Percentiles rank a stretch among this genome's conserved stretches.
These are phyloP conservation scores for Aulostomus chinensis DNA, from an alignment of 2,797 vertebrate genomes.

Conservation along the genomic window DNA sequence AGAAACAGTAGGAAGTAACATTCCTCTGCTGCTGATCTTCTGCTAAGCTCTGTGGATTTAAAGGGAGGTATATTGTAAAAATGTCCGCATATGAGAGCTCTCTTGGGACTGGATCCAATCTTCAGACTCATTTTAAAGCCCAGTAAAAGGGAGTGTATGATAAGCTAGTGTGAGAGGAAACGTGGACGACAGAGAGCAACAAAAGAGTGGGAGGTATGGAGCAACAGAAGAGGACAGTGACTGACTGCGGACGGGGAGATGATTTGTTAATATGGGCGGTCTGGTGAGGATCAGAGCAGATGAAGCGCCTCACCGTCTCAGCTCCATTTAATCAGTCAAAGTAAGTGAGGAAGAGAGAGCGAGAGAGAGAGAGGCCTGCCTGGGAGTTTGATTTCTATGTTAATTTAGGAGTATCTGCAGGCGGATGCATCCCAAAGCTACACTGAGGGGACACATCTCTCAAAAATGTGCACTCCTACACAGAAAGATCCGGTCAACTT, in stretches of 20 bases:
- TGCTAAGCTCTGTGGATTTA: slow-evolving; percentile 6
- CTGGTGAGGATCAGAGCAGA: too few relatives aligned
- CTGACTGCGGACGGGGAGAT: too few relatives aligned
- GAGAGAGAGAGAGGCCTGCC: slow-evolving; percentile 8
- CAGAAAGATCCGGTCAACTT: too few relatives aligned
- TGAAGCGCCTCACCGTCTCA: too few relatives aligned
- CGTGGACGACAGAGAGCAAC: slow-evolving; percentile 3
- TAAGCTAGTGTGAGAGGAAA: slow-evolving; percentile 7
- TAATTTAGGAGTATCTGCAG: slow-evolving; percentile 34
- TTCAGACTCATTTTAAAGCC: slow-evolving; percentile 19
- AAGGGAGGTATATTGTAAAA: slow-evolving; percentile 15
- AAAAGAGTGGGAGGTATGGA: slow-evolving; percentile 12
- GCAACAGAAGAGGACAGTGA: slow-evolving; percentile 11
- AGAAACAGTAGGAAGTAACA: slow-evolving; percentile 29
- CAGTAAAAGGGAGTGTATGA: too few relatives aligned
- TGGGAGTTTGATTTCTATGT: slow-evolving; percentile 48
- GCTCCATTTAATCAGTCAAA: slow-evolving; percentile 32
- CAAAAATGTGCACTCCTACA: slow-evolving; percentile 12
- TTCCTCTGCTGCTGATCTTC: slow-evolving; percentile 30
- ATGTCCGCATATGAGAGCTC: slow-evolving; percentile 28
- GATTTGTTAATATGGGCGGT: too few relatives aligned
- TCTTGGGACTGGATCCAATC: slow-evolving; percentile 34
- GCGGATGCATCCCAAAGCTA: neutral
- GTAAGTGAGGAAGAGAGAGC: too few relatives aligned
- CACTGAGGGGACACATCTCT: slow-evolving; percentile 6